Base-by-base conservation (phyloP, 1,140 invertebrate genomes). In the Geopemphigus sp. region DNA sequence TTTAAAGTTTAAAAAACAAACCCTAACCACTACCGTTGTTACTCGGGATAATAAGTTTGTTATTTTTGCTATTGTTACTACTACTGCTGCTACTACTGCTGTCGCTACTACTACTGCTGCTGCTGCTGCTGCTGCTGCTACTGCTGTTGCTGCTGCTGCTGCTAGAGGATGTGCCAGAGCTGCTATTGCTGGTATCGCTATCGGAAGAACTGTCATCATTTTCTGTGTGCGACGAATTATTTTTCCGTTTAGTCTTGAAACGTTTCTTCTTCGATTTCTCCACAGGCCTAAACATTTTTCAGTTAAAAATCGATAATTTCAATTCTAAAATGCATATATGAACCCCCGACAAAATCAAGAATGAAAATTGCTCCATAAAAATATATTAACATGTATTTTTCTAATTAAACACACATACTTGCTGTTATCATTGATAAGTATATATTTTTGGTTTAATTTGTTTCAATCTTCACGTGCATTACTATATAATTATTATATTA, bases 131-230 rank as follows among this genome's bases (percentile, higher is more conserved):
- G 15, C 64, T 80, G 45, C 76, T 56, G 57, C 72, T 82, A 61
- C 80, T 39, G 22, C 68, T 47, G 12, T 19, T 22, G 10, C 57
- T 80, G 45, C 63, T 81, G 53, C 78, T 64, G 66, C 63, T 81
- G 3, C 39, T 64, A 5, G 17, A n/a, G 29, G 10, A 4, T 0
- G 3, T 50, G 39, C 26, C 26, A 19, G 47, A 64, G 54, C 53
- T 54, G 11, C 26, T 61, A 17, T 54, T 80, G 45, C 80, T 66
- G 76, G 63, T 81, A 80, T 64, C n/a, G 45, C 61, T 54, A 26
- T 50, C 22, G 12, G 47, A 66, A 59, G 47, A 54, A 72, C 73
- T 59, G 80, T 54, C 80, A 15, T 70, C 53, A 50, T 22, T 26
- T 14, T 45, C 64, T 0, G 39, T 50, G 15, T 68, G 17, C 0